A percentile compares a stretch with the other conserved stretches of the same genome.
phyloP scores from a whole-genome alignment of 2,113 vertebrate genomes.

The Tonatia bakeri region DNA sequence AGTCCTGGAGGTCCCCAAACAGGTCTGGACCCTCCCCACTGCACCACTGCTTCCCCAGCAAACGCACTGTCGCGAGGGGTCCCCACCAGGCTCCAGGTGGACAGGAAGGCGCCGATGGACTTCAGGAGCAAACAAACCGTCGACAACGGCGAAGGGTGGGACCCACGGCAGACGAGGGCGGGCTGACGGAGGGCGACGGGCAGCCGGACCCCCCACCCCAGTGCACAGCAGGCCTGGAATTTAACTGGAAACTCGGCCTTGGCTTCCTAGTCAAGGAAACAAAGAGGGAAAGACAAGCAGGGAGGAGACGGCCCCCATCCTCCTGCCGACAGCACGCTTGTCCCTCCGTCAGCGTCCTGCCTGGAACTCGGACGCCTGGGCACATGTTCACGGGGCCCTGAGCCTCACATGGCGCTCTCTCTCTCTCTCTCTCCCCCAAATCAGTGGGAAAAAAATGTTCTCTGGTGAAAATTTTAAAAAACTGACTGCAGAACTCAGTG shows the following conservation, averaged over 20 bases:
- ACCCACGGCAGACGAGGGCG: accelerated
- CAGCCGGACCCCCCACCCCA: background rate
- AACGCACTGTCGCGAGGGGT: too few species aligned
- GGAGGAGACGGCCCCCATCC: accelerated
- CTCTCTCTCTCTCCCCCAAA: too few species aligned
- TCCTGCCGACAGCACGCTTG: accelerated
- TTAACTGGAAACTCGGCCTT: background rate
- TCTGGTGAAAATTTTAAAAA: too few species aligned
- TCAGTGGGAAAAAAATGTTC: too few species aligned
- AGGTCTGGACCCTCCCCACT: too few species aligned
- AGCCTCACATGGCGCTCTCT: accelerated
- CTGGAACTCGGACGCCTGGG: background rate
- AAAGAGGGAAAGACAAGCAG: background rate
- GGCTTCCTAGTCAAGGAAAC: background rate
- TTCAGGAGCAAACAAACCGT: accelerated
- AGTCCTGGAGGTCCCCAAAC: too few species aligned
- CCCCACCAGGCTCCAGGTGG: too few species aligned
- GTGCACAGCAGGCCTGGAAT: background rate
- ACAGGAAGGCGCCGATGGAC: background rate
- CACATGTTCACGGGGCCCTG: background rate
- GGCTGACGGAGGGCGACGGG: accelerated
- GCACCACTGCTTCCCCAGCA: too few species aligned
- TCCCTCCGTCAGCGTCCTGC: background rate
- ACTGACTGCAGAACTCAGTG: too few species aligned
- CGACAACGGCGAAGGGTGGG: accelerated